phyloP scores from a whole-genome alignment of 2,797 vertebrate genomes.

The Iguana delicatissima region DNA sequence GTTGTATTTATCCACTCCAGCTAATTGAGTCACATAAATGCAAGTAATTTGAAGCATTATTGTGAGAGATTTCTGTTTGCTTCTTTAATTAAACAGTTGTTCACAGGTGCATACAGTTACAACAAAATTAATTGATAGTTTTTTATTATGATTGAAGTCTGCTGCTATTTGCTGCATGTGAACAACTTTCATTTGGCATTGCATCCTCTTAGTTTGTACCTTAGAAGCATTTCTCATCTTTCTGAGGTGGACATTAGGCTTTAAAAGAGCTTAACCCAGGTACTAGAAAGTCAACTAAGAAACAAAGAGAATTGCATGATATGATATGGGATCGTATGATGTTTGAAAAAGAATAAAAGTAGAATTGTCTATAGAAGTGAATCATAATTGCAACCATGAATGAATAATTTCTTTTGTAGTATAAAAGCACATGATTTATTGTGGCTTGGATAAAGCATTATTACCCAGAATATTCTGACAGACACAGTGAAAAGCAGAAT shows the following conservation, averaged over 20 bases:
- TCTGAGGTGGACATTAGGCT: conserved; percentile 69
- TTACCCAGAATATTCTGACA: not conserved
- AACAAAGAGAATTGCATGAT: conserved; percentile 69
- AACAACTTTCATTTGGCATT: conserved; percentile 72
- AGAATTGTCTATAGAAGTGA: conserved; percentile 58
- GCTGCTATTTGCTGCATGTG: conserved; percentile 76
- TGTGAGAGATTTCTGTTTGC: conserved; percentile 83
- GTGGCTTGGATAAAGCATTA: conserved; percentile 34
- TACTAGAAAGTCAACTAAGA: conserved; percentile 66
- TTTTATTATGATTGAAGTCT: conserved; percentile 76
- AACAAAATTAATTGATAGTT: conserved; percentile 86
- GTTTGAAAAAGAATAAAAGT: conserved; percentile 57
- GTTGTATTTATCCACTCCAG: conserved; percentile 82
- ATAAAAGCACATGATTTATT: conserved; percentile 49
- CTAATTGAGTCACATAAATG: conserved; percentile 84
- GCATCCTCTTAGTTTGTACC: conserved; percentile 65
- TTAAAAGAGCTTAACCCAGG: conserved; percentile 68
- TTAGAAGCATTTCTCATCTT: conserved; percentile 73
- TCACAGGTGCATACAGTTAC: conserved; percentile 86
- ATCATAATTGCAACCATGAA: conserved; percentile 63
- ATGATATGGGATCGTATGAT: conserved; percentile 60
- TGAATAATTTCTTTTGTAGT: conserved; percentile 55
- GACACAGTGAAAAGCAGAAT: not conserved
- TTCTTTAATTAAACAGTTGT: conserved; percentile 86
- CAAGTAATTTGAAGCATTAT: conserved; percentile 81